phyloP scores from a whole-genome alignment of 2,113 vertebrate species.

The Mus spicilegus region DNA sequence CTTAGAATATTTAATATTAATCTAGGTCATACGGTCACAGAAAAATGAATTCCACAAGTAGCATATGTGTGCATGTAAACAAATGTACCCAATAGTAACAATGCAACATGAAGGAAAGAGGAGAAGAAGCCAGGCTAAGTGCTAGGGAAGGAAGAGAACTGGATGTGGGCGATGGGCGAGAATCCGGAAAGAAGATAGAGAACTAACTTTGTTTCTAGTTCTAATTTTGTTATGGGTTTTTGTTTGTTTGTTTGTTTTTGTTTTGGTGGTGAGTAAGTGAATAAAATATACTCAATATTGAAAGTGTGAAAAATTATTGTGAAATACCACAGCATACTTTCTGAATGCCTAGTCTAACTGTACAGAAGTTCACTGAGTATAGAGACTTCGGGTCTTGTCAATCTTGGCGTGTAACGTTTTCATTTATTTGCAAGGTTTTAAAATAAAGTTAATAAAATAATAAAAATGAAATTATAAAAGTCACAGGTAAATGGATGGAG shows the following conservation, averaged over 20 bases:
- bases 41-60: not conserved
- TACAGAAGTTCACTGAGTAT: not conserved
- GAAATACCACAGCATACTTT: not conserved
- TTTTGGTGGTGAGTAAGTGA: not conserved
- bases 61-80: not conserved
- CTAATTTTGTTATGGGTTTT: not conserved
- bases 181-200: not conserved
- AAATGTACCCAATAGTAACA: not conserved
- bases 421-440: not conserved
- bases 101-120: not conserved
- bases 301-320: not conserved
- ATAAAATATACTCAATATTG: not conserved
- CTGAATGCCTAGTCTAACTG: not conserved
- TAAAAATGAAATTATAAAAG: not conserved
- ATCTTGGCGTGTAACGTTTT: not conserved
- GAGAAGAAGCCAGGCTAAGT: not conserved
- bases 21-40: not conserved
- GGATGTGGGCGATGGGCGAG: not conserved
- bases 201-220: not conserved
- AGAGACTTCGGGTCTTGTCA: not conserved
- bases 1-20: not conserved
- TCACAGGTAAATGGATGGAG: not conserved
- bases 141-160: not conserved
- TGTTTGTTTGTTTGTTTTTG: not conserved
- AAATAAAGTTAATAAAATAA: not conserved